Conservation (phyloP, 37 sponge, comb jelly and placozoan genomes). For the Eunapius fragilis region DNA sequence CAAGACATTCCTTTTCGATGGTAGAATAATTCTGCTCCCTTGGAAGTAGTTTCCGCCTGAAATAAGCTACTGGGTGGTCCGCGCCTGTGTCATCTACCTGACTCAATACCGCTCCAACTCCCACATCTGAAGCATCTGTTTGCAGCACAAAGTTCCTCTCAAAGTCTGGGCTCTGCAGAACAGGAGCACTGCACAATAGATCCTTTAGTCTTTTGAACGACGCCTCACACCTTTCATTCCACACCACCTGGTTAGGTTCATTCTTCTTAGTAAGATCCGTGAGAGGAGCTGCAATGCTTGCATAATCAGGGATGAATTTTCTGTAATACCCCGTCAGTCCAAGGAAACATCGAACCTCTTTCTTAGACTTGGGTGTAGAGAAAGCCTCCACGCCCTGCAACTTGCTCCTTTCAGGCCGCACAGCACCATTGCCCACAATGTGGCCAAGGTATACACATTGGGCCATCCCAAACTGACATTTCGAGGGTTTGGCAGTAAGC, state of each 20-base stretch:
- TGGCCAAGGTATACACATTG: slow-evolving; percentile 61
- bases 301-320: slow-evolving; percentile 46
- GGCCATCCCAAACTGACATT: slow-evolving; percentile 55
- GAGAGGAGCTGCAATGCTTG: slow-evolving; percentile 20
- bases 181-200: slow-evolving; percentile 14
- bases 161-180: slow-evolving; percentile 37
- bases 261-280: slow-evolving; percentile 39
- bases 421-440: slow-evolving; percentile 35
- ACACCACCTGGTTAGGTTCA: slow-evolving; percentile 14
- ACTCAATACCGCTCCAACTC: slow-evolving; percentile 57
- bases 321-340: slow-evolving; percentile 58
- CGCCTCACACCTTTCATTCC: slow-evolving; percentile 7
- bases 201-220: slow-evolving; percentile 44
- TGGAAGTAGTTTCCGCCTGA: slow-evolving; percentile 39
- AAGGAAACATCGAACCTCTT: slow-evolving; percentile 36
- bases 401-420: slow-evolving; percentile 42
- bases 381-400: slow-evolving; percentile 32
- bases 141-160: slow-evolving; percentile 23
- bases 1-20: no score
- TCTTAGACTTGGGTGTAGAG: slow-evolving; percentile 39
- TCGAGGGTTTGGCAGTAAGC: slow-evolving; percentile 38
- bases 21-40: no score
- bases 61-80: slow-evolving; percentile 51
- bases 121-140: slow-evolving; percentile 53
- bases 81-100: slow-evolving; percentile 32